Base-by-base conservation (phyloP, 2,888 invertebrate species). In the Congeria kusceri region DNA sequence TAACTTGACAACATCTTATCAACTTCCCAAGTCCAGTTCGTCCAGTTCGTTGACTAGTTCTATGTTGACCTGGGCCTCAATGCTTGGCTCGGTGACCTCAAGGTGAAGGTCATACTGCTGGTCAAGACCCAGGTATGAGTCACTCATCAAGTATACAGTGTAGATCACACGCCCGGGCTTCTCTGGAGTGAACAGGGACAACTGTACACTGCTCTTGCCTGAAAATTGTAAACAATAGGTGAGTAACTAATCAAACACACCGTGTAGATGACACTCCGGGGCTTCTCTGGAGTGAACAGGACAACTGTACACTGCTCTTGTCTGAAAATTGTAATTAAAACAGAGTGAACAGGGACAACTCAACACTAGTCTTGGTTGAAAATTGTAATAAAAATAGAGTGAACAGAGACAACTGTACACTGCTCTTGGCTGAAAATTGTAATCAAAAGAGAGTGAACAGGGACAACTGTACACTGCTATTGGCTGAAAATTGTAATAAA, bases 61-160 rank as follows among this genome's bases (percentile, higher is more conserved):
- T 25, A 88, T 88, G 80, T 92, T 92, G 67, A 91, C 91, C 80
- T 92, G 92, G 4, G 92, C 86, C 81, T 91, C 91, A 25, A 91
- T 84, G 69, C 88, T 89, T 49, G 90, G 72, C 13, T 89, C 87
- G 28, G 87, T 81, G 5, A 94, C 91, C 44, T 94, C 92, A 59
- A 94, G 84, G 77, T 90, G 91, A 4, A 96, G 87, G 82, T 95
- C 94, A 89, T 95, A 97, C 91, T 98, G 98, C 92, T 99, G 98
- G 94, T 99, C 99, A 32, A 98, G 94, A 1, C 98, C 98, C 83
- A 99, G 95, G 91, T 98, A 98, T 79, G 96, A 96, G 94, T 99
- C 99, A 61, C 98, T 98, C 94, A 98, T 95, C 67, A 99, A 93
- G 93, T 97, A 98, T 27, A 98, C 92, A 0, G 96, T 96, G 91